Conservation (phyloP, 2,797 vertebrate genomes). For the Knipowitschia caucasica region DNA sequence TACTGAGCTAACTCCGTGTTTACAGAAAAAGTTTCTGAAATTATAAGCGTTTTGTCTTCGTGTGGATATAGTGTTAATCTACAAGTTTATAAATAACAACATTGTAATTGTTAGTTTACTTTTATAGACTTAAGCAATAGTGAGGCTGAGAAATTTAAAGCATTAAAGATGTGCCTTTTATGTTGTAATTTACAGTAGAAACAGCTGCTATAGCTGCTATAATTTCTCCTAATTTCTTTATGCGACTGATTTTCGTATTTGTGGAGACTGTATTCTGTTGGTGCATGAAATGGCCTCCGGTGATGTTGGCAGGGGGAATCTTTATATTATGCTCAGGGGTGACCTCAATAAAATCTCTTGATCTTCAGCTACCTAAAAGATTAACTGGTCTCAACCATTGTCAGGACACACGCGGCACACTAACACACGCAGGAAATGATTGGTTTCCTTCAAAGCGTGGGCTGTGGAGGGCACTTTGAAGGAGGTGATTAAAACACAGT, state of each 20-base stretch:
- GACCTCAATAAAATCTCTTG: constrained; percentile 46
- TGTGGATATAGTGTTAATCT: too few species aligned
- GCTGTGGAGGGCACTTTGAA: constrained; percentile 46
- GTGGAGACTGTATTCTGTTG: constrained; percentile 2
- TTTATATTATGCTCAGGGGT: constrained; percentile 41
- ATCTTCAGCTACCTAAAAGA: constrained; percentile 46
- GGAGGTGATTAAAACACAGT: constrained; percentile 55
- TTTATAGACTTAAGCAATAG: too few species aligned
- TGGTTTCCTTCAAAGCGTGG: constrained; percentile 50
- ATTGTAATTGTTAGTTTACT: too few species aligned
- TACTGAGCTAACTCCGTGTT: too few species aligned
- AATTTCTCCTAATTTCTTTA: neutral
- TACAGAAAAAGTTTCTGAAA: too few species aligned
- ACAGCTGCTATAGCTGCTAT: neutral
- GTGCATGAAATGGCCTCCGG: constrained; percentile 4
- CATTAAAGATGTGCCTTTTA: neutral
- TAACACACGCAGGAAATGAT: constrained; percentile 27
- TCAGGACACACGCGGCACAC: constrained; percentile 33
- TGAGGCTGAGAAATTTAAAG: neutral
- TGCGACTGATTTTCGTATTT: constrained; percentile 3
- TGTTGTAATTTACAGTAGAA: constrained; percentile 1
- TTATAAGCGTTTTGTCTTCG: too few species aligned
- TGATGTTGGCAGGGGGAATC: constrained; percentile 23
- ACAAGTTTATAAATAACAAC: too few species aligned
- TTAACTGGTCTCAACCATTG: constrained; percentile 33